Base-by-base conservation (phyloP, 2,888 invertebrate genomes). In the Drosophila kuntzei region DNA sequence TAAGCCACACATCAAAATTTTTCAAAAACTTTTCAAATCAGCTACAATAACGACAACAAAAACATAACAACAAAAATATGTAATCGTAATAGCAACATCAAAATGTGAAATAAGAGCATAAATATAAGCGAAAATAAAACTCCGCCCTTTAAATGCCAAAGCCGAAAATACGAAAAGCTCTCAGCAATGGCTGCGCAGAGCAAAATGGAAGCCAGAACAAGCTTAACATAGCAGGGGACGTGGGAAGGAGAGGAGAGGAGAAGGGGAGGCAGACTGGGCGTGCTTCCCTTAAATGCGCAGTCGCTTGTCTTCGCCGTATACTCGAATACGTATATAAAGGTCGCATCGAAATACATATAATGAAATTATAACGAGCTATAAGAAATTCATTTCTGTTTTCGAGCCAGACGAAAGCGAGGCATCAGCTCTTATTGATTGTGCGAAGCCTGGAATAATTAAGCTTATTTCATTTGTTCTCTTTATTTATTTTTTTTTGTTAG, bases 241-340 rank as follows among this genome's bases (percentile, higher is more conserved):
- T 27, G 1, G 14, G n/a, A 34, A 2, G 16, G 29, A 7, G 8
- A 27, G 7, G 25, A 12, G 12, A 7, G 29, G 20, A 41, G 39
- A 39, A 32, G 39, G 36, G 49, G 44, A 37, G 43, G 37, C 39
- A 51, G 20, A 32, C 43, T 67, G 78, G 68, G 69, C 67, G 65
- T 67, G 58, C 69, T 79, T 79, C 77, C 83, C 83, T 89, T 86
- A 90, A 87, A 82, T 88, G 91, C 91, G 91, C 91, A 91, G 91
- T 81, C 90, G 90, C 83, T 81, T 64, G 66, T 78, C 79, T 80
- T 80, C 66, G 55, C 39, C 43, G 51, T 64, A 46, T 74, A 25
- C 20, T 37, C 29, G 36, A 27, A 12, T 44, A 4, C 51, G 59
- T 59, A 71, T 46, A 47, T 57, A 62, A 44, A 50, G 59, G 61